Conservation (phyloP, 1,140 invertebrate species). For the Drosophila ficusphila region DNA sequence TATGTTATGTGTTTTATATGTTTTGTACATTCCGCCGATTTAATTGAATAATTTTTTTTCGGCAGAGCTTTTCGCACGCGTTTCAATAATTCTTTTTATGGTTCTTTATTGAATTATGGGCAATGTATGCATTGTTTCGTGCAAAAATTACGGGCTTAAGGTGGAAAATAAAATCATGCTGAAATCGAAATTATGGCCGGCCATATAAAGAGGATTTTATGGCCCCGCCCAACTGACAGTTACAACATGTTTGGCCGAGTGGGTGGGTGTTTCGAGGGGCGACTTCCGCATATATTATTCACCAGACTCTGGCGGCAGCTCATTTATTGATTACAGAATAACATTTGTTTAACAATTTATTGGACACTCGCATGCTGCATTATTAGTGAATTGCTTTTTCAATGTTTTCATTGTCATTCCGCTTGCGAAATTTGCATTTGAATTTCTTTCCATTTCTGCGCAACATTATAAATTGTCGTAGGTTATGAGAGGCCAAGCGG, state of each 20-base stretch:
- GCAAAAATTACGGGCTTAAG: constrained; percentile 70
- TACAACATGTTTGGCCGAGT: constrained; percentile 63
- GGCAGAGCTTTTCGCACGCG: constrained; percentile 36
- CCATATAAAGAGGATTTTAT: constrained; percentile 28
- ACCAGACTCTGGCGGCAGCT: constrained; percentile 37
- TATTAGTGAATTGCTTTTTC: constrained; percentile 62
- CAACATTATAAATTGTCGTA: constrained; percentile 76
- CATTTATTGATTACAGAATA: constrained; percentile 78
- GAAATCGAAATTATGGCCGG: constrained; percentile 37
- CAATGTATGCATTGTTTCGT: constrained; percentile 50
- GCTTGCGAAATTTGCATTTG: constrained; percentile 55
- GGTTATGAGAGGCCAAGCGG: constrained; percentile 65
- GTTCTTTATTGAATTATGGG: constrained; percentile 67
- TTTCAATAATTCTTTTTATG: constrained; percentile 44
- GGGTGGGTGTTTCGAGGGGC: constrained; percentile 1
- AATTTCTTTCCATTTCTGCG: constrained; percentile 37
- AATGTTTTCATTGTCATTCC: constrained; percentile 42
- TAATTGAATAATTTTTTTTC: constrained; percentile 35
- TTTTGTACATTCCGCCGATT: constrained; percentile 1
- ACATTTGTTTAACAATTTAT: constrained; percentile 81
- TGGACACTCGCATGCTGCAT: constrained; percentile 29
- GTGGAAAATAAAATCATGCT: constrained; percentile 69
- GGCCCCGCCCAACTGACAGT: constrained; percentile 51
- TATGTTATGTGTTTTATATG: constrained; percentile 36
- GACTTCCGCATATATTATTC: constrained; percentile 69